Evolutionary conservation across 2,113 vertebrate genomes (phyloP).

Genomic region (Miniopterus natalensis): DNA sequence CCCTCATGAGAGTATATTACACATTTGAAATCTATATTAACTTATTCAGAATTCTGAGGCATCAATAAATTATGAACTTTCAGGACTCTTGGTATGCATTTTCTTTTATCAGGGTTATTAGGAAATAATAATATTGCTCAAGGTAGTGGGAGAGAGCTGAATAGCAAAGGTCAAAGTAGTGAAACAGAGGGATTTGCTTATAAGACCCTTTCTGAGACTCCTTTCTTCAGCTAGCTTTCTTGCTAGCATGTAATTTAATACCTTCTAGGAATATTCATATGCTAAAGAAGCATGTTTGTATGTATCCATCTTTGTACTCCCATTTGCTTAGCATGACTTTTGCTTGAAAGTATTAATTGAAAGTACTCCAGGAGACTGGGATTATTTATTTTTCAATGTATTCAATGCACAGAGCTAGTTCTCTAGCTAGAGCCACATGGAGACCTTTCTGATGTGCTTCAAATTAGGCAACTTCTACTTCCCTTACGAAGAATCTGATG

Average conservation of each 20-base stretch:
- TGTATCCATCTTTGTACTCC: not conserved
- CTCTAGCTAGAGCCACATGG: not conserved
- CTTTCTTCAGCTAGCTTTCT: not conserved
- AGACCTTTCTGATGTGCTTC: not conserved
- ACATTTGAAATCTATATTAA: not conserved
- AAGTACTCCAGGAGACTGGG: not conserved
- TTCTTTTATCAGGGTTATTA: not conserved
- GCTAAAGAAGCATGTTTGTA: not conserved
- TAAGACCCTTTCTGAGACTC: not conserved
- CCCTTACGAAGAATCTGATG: not conserved
- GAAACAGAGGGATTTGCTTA: not conserved
- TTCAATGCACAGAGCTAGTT: not conserved
- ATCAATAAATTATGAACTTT: not conserved
- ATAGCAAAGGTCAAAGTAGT: not conserved
- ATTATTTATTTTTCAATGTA: not conserved
- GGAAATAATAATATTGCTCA: not conserved
- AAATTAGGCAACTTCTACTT: not conserved
- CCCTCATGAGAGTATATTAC: not conserved
- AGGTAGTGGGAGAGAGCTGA: not conserved
- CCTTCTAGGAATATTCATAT: not conserved
- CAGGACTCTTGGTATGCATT: not conserved
- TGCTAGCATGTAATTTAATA: not conserved
- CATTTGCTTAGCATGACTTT: conserved; percentile 34
- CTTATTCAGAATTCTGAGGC: not conserved
- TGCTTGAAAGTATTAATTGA: not conserved